Conservation (phyloP, 2,797 vertebrate species). For the Ctenopoma kingsleyae region DNA sequence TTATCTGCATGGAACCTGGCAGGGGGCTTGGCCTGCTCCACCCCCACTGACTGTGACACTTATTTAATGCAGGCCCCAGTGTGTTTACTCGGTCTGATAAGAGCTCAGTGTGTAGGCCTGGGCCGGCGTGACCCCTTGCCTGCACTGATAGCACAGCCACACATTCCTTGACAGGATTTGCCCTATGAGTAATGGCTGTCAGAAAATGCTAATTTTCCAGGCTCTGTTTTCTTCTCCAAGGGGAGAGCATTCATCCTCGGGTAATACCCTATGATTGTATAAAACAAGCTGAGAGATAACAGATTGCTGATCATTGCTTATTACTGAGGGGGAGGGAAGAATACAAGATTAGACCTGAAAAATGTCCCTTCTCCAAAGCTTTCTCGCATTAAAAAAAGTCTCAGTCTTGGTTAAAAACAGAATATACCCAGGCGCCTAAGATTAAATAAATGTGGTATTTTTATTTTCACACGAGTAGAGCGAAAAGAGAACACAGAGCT, state of each 20-base stretch:
- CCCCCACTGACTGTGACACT: slow-evolving; percentile 77
- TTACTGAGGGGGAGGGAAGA: slow-evolving; percentile 45
- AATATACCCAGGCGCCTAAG: slow-evolving; percentile 7
- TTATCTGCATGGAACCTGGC: slow-evolving; percentile 71
- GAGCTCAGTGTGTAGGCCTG: slow-evolving; percentile 69
- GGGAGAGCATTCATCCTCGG: slow-evolving; percentile 65
- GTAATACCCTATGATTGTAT: slow-evolving; percentile 65
- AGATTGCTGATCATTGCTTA: slow-evolving; percentile 72
- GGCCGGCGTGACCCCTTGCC: slow-evolving; percentile 61
- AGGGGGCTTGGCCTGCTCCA: slow-evolving; percentile 56
- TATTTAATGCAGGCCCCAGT: slow-evolving; percentile 81
- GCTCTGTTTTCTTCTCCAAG: slow-evolving; percentile 66
- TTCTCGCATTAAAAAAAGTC: slow-evolving; percentile 15
- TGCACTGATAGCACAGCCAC: slow-evolving; percentile 72
- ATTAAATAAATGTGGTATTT: slow-evolving; percentile 29
- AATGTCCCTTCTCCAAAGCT: slow-evolving; percentile 28
- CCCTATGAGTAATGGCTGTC: slow-evolving; percentile 77
- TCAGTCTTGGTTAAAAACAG: slow-evolving; percentile 2
- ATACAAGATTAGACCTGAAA: slow-evolving; percentile 34
- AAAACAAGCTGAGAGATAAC: slow-evolving; percentile 70
- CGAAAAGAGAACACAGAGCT: slow-evolving; percentile 1
- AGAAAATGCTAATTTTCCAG: slow-evolving; percentile 78
- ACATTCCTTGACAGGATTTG: slow-evolving; percentile 82
- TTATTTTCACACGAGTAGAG: slow-evolving; percentile 11
- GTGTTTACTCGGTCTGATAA: slow-evolving; percentile 86